phyloP scores from a whole-genome alignment of 2,888 invertebrate genomes.

The Eristalis pertinax region DNA sequence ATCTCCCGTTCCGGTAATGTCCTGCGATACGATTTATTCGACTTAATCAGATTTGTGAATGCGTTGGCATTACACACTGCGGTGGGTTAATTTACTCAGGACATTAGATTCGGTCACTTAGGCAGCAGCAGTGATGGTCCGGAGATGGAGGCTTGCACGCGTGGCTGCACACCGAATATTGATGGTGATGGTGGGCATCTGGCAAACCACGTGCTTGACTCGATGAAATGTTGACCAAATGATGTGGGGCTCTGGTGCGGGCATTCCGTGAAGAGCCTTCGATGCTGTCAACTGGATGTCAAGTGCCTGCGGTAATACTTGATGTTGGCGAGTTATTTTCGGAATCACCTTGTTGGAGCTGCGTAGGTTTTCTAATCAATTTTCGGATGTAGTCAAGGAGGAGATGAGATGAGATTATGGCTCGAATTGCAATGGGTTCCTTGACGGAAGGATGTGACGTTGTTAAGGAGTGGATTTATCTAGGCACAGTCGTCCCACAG shows the following conservation, averaged over 20 bases:
- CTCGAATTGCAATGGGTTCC: too few species aligned
- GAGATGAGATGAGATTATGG: too few species aligned
- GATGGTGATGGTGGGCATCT: slow-evolving; percentile 23
- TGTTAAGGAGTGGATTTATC: too few species aligned
- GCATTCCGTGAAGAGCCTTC: background rate
- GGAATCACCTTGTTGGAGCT: too few species aligned
- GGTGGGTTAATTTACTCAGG: slow-evolving; percentile 45
- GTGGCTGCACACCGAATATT: background rate
- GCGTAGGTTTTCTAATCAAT: too few species aligned
- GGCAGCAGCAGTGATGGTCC: background rate
- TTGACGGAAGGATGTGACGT: too few species aligned
- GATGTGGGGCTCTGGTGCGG: background rate
- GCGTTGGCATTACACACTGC: slow-evolving; percentile 22
- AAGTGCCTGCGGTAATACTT: background rate
- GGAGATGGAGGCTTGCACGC: background rate
- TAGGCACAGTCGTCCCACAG: too few species aligned
- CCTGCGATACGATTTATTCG: slow-evolving; percentile 31
- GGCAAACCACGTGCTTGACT: slow-evolving; percentile 21
- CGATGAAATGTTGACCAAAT: slow-evolving; percentile 29
- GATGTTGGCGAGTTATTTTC: too few species aligned
- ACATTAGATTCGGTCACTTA: slow-evolving; percentile 58
- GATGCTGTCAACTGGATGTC: background rate
- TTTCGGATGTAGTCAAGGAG: too few species aligned
- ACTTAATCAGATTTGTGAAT: slow-evolving; percentile 55
- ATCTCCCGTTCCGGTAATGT: background rate